A percentile compares a stretch with the other conserved stretches of the same genome.
Evolutionary conservation across 2,888 invertebrate genomes (phyloP).

Genomic region (Neelides folsomi): DNA sequence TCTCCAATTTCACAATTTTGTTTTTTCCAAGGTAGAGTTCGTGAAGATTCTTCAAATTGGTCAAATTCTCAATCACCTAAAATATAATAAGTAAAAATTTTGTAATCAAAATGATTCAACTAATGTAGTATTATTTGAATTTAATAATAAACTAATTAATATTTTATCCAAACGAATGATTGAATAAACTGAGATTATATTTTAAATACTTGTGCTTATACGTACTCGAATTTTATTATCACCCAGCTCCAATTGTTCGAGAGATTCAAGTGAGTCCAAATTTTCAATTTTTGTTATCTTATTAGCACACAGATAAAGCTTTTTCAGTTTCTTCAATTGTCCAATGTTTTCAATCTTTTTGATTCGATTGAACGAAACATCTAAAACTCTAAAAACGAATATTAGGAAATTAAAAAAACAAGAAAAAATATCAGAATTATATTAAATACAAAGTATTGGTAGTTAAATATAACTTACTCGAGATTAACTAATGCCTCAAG

Average conservation of each 20-base stretch:
- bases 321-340: conserved; percentile 58
- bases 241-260: conserved; percentile 81
- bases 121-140: neutral
- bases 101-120: no score
- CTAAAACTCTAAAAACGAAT: conserved; percentile 56
- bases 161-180: neutral
- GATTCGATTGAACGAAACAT: conserved; percentile 90
- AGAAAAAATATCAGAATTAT: conserved; percentile 4
- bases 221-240: conserved; percentile 83
- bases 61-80: conserved; percentile 74
- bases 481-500: conserved; percentile 73
- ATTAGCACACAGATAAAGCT: conserved; percentile 79
- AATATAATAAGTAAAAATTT: conserved; percentile 33
- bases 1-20: conserved; percentile 76
- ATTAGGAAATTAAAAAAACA: no score
- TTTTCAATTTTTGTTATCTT: conserved; percentile 77
- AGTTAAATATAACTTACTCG: conserved; percentile 50
- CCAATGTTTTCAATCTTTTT: conserved; percentile 71
- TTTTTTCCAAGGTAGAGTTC: conserved; percentile 86
- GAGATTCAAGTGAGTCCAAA: conserved; percentile 58
- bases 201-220: neutral
- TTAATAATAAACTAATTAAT: neutral
- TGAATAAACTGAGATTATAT: no score
- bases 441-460: neutral
- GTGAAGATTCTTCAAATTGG: conserved; percentile 56